Evolutionary conservation across 2,113 vertebrate genomes (phyloP).

Genomic region (Tapirus terrestris): DNA sequence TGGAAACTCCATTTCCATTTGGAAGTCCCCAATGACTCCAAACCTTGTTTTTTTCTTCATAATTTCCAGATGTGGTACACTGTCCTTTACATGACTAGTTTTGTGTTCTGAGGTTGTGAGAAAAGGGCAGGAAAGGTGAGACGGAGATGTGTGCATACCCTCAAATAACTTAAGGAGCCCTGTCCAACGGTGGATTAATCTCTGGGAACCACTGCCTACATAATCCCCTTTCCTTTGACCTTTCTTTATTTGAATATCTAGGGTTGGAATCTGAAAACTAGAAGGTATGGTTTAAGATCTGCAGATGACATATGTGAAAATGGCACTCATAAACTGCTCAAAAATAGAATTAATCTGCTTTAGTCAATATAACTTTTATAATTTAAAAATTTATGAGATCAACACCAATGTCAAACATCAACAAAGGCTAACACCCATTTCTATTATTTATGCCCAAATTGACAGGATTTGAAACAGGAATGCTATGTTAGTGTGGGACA

Average conservation of each 20-base stretch:
- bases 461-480: background rate
- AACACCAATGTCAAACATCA: background rate
- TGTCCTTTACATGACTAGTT: background rate
- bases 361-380: conserved; percentile 15
- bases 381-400: background rate
- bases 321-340: background rate
- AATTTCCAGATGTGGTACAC: background rate
- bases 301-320: background rate
- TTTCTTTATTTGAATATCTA: conserved; percentile 18
- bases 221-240: background rate
- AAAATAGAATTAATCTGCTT: background rate
- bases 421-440: background rate
- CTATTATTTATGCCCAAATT: background rate
- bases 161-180: background rate
- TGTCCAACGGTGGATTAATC: background rate
- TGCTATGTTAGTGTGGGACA: background rate
- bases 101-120: background rate
- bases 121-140: background rate
- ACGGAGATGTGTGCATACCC: background rate
- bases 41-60: background rate
- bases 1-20: background rate
- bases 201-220: background rate
- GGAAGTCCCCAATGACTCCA: background rate
- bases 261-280: background rate
- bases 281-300: background rate